phyloP scores from a whole-genome alignment of 2,797 vertebrate genomes.

The Coregonus sp. region DNA sequence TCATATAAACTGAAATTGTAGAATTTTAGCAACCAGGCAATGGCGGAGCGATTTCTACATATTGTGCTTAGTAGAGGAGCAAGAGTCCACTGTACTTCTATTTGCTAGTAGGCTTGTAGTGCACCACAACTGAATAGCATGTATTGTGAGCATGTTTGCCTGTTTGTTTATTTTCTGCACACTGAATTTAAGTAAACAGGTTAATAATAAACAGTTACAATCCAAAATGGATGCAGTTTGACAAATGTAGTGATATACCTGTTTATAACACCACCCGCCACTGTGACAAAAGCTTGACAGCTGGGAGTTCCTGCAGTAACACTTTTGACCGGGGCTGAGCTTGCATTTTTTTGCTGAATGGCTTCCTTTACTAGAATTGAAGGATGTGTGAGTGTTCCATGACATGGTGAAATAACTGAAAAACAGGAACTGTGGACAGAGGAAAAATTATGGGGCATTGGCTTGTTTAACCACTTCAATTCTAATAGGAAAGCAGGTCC shows the following conservation, averaged over 20 bases:
- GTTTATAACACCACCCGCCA: not conserved
- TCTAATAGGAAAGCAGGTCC: not conserved
- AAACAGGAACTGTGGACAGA: slow-evolving; percentile 76
- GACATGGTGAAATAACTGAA: slow-evolving; percentile 60
- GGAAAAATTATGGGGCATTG: not conserved
- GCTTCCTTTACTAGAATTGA: slow-evolving; percentile 76
- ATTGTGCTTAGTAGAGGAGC: too few relatives aligned
- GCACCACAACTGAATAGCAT: not conserved
- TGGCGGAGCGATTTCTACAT: too few relatives aligned
- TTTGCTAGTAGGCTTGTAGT: not conserved
- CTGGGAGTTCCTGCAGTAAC: slow-evolving; percentile 37
- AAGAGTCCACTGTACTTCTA: too few relatives aligned
- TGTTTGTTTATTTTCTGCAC: not conserved
- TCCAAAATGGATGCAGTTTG: not conserved
- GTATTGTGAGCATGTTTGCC: not conserved
- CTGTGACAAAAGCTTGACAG: slow-evolving; percentile 17
- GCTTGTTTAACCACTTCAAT: too few relatives aligned
- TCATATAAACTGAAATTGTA: too few relatives aligned
- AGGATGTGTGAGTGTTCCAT: slow-evolving; percentile 75
- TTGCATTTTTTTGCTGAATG: slow-evolving; percentile 59
- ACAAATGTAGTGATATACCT: not conserved
- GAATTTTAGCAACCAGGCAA: too few relatives aligned
- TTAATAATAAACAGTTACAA: not conserved
- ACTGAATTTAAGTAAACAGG: too few relatives aligned
- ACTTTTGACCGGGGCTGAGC: slow-evolving; percentile 51